Percentiles rank a stretch among this genome's conserved stretches.
Evolutionary conservation across 2,797 vertebrate species (phyloP).

Genomic region (Staurois parvus): DNA sequence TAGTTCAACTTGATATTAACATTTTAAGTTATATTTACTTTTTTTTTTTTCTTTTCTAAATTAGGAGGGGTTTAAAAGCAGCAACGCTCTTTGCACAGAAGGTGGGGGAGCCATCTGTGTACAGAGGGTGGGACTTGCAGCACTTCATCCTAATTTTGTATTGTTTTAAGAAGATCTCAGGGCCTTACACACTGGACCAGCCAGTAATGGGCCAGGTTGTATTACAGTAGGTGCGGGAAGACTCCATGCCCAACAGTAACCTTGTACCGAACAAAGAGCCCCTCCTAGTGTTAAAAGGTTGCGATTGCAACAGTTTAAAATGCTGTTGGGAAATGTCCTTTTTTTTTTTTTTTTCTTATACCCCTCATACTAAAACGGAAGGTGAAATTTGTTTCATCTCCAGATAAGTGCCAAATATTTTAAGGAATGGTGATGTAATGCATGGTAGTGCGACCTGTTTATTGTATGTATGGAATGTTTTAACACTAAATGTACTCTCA

Average conservation of each 20-base stretch:
- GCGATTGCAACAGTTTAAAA: constrained; percentile 10
- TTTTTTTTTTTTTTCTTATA: no score
- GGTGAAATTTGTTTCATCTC: background rate
- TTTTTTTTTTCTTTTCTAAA: background rate
- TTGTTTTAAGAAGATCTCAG: constrained; percentile 63
- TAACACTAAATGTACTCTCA: constrained; percentile 54
- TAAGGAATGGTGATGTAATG: background rate
- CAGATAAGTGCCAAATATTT: constrained; percentile 50
- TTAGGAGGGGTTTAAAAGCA: background rate
- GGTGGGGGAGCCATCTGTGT: constrained; percentile 35
- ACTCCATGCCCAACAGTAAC: background rate
- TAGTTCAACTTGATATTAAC: constrained; percentile 35
- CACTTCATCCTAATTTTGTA: constrained; percentile 60
- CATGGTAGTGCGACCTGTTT: background rate
- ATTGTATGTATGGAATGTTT: constrained; percentile 16
- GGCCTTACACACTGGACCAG: constrained; percentile 54
- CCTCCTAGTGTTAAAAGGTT: constrained; percentile 23
- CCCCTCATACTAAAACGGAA: background rate
- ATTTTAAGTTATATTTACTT: constrained; percentile 28
- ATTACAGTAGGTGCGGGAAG: background rate
- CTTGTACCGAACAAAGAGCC: background rate
- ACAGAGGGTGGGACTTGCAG: constrained; percentile 64
- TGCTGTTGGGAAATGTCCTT: background rate
- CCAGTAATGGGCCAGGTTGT: constrained; percentile 25
- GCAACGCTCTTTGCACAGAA: constrained; percentile 61